Conservation (phyloP, 2,113 vertebrate genomes). For the pig (Sus scrofa) region DNA sequence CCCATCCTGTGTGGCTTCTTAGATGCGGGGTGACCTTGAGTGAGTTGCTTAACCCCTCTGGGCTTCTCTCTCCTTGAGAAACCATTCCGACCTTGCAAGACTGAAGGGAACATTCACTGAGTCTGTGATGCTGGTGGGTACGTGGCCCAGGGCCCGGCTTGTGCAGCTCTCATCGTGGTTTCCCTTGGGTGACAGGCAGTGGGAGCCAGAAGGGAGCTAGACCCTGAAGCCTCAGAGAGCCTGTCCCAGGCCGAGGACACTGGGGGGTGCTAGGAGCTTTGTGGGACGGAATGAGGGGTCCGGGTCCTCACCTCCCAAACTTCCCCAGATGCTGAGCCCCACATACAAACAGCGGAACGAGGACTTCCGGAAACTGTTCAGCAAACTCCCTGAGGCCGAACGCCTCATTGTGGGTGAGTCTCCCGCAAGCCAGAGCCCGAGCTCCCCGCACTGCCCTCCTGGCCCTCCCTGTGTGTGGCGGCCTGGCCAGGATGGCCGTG, state of each 20-base stretch:
- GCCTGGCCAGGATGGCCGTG: neutral
- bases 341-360: slow-evolving; percentile 96
- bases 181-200: accelerated
- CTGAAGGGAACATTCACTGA: neutral
- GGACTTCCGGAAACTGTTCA: slow-evolving; percentile 95
- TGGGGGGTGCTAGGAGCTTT: neutral
- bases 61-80: neutral
- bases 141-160: neutral
- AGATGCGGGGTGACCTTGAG: neutral
- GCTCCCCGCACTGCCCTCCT: neutral
- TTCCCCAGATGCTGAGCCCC: slow-evolving; percentile 92
- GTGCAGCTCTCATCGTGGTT: neutral
- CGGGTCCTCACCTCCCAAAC: neutral
- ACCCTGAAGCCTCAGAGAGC: neutral
- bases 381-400: slow-evolving; percentile 94
- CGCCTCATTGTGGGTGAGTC: slow-evolving; percentile 94
- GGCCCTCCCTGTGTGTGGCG: accelerated
- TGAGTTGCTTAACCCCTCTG: neutral
- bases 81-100: neutral
- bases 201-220: neutral
- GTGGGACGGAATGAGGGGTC: neutral
- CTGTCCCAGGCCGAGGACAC: neutral
- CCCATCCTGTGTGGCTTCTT: accelerated
- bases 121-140: neutral
- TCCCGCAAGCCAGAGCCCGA: neutral